A percentile compares a stretch with the other conserved stretches of the same genome.
phyloP scores from a whole-genome alignment of 2,888 invertebrate species.

The Megamerina dolium region DNA sequence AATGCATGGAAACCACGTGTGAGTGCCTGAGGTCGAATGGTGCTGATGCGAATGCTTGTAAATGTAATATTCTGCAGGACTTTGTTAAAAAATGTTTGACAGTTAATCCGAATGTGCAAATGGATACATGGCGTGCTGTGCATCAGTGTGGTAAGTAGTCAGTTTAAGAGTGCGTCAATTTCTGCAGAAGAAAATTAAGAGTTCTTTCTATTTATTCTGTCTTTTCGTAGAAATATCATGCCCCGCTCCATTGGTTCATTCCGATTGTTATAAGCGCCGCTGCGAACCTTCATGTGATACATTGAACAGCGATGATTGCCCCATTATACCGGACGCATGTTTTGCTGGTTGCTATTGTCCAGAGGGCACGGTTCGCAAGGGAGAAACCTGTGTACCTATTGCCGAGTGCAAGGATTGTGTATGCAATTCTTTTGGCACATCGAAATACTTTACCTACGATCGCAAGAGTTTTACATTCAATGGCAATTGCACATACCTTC shows the following conservation, averaged over 20 bases:
- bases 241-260: conserved; percentile 68
- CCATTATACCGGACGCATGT: conserved; percentile 61
- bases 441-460: conserved; percentile 79
- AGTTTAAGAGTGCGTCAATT: not conserved
- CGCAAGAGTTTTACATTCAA: conserved; percentile 70
- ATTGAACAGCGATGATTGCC: conserved; percentile 56
- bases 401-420: conserved; percentile 71
- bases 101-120: conserved; percentile 56
- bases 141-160: conserved; percentile 55
- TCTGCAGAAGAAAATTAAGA: too few relatives aligned
- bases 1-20: conserved; percentile 71
- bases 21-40: conserved; percentile 60
- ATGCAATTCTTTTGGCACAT: conserved; percentile 70
- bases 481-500: conserved; percentile 79
- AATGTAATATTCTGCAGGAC: conserved; percentile 63
- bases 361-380: conserved; percentile 63
- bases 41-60: conserved; percentile 53
- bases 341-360: conserved; percentile 84
- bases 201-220: not conserved
- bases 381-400: conserved; percentile 63
- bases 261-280: conserved; percentile 71
- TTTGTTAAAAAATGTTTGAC: conserved; percentile 71
- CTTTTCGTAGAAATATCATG: conserved; percentile 60
- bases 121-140: conserved; percentile 65
- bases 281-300: conserved; percentile 75